Evolutionary conservation across 2,888 invertebrate species (phyloP).

Genomic region (Pheosia gnoma): DNA sequence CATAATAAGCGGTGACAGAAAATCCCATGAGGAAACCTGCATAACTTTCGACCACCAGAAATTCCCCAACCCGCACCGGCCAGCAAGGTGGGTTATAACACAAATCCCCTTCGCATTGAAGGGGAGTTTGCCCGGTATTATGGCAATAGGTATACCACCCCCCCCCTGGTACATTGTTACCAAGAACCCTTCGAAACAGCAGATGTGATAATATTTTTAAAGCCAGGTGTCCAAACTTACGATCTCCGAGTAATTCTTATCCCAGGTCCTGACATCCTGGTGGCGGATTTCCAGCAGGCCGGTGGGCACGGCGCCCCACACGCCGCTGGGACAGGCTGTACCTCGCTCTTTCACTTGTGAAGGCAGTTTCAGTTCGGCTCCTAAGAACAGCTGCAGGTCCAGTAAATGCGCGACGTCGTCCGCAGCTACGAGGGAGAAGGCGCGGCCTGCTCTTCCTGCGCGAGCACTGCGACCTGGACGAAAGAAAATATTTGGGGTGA

Average conservation of each 20-base stretch:
- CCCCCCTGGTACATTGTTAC: too few relatives aligned
- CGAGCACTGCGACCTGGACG: constrained; percentile 93
- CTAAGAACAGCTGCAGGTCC: constrained; percentile 98
- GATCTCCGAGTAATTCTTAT: constrained; percentile 89
- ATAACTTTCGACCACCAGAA: too few relatives aligned
- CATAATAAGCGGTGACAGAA: too few relatives aligned
- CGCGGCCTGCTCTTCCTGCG: constrained; percentile 95
- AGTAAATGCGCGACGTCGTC: constrained; percentile 97
- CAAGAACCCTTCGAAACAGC: too few relatives aligned
- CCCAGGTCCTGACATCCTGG: constrained; percentile 89
- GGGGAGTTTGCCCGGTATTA: too few relatives aligned
- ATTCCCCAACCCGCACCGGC: too few relatives aligned
- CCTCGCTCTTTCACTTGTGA: constrained; percentile 52
- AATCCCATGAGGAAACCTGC: too few relatives aligned
- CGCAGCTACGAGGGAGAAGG: constrained; percentile 94
- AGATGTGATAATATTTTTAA: too few relatives aligned
- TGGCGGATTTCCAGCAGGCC: constrained; percentile 92
- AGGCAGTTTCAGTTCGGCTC: constrained; percentile 84
- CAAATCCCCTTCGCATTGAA: too few relatives aligned
- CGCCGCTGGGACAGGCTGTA: constrained; percentile 80
- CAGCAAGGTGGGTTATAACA: too few relatives aligned
- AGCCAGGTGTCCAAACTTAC: constrained; percentile 72
- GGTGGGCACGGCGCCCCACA: constrained; percentile 93
- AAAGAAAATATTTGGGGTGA: not conserved
- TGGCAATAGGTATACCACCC: too few relatives aligned